These are phyloP conservation scores for Wasmannia auropunctata DNA, from an alignment of 1,140 invertebrate genomes.

Conservation along the genomic window DNA sequence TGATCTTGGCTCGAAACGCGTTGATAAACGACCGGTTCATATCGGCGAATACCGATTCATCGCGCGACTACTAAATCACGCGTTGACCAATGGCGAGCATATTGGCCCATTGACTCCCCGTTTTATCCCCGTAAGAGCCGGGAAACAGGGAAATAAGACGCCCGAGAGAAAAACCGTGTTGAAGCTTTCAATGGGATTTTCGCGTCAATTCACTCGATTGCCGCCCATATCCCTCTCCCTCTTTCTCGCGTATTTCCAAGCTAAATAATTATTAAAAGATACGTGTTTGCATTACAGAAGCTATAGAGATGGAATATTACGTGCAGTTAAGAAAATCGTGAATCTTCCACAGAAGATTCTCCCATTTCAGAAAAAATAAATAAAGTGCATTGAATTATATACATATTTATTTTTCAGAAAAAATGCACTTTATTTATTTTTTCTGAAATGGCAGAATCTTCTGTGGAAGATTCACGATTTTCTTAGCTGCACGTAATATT, in stretches of 20 bases:
- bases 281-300: background rate
- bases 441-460: background rate
- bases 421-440: background rate
- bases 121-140: slow-evolving; percentile 19
- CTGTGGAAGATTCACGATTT: background rate
- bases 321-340: background rate
- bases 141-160: background rate
- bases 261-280: background rate
- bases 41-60: slow-evolving; percentile 47
- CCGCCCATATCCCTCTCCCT: background rate
- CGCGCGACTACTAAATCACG: slow-evolving; percentile 45
- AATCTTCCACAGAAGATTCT: background rate
- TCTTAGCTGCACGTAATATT: background rate
- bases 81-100: slow-evolving; percentile 11
- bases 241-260: background rate
- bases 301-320: background rate
- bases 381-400: too few species aligned
- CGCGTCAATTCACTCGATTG: background rate
- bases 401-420: too few species aligned
- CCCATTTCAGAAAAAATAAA: background rate
- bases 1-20: slow-evolving; percentile 65
- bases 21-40: slow-evolving; percentile 63
- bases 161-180: background rate
- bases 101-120: slow-evolving; percentile 22
- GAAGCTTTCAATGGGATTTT: background rate